Evolutionary conservation across 1,140 invertebrate species (phyloP).

Genomic region (Drosophila chauvacae): DNA sequence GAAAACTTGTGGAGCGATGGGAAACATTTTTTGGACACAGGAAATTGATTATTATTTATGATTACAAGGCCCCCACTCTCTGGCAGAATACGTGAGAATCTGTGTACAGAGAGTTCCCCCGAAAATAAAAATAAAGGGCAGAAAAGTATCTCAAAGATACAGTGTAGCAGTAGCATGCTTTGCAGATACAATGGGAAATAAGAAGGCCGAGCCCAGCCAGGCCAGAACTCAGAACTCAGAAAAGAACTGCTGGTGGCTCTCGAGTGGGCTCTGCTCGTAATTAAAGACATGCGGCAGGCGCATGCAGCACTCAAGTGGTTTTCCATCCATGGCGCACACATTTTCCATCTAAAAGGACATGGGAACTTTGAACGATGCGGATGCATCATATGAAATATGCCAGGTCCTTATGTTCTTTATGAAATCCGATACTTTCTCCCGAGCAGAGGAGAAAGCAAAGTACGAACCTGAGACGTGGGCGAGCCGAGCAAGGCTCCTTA

Average conservation of each 20-base stretch:
- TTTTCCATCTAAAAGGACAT: slow-evolving; percentile 53
- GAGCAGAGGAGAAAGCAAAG: slow-evolving; percentile 55
- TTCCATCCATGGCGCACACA: slow-evolving; percentile 10
- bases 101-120: slow-evolving; percentile 33
- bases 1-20: slow-evolving; percentile 70
- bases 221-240: neutral
- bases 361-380: slow-evolving; percentile 40
- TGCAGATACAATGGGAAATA: slow-evolving; percentile 22
- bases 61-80: slow-evolving; percentile 50
- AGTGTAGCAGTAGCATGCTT: slow-evolving; percentile 40
- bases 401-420: slow-evolving; percentile 78
- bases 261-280: slow-evolving; percentile 68
- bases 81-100: slow-evolving; percentile 64
- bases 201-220: neutral
- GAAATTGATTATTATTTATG: slow-evolving; percentile 84
- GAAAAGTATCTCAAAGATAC: slow-evolving; percentile 44
- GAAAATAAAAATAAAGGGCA: slow-evolving; percentile 39
- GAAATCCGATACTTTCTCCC: slow-evolving; percentile 64
- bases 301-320: slow-evolving; percentile 23
- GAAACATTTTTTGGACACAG: slow-evolving; percentile 75
- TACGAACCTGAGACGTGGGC: slow-evolving; percentile 64
- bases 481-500: slow-evolving; percentile 30
- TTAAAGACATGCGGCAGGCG: slow-evolving; percentile 64
- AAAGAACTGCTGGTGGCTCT: slow-evolving; percentile 55
- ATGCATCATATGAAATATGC: slow-evolving; percentile 40